Conservation (phyloP, 2,113 vertebrate species). For the Myrmophylax atrothorax region DNA sequence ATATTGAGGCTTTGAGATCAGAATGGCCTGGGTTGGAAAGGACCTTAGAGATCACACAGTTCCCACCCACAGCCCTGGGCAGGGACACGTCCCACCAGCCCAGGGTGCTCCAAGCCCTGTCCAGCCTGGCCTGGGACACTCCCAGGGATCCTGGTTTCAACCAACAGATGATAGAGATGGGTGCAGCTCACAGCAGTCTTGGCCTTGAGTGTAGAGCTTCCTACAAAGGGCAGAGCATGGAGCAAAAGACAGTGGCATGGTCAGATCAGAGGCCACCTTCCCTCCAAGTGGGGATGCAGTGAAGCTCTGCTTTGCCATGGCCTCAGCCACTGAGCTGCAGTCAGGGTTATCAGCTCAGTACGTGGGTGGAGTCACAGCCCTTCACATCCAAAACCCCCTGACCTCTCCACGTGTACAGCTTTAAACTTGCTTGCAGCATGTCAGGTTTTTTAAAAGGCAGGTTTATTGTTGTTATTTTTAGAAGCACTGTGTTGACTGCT, state of each 20-base stretch:
- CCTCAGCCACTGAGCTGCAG: background rate
- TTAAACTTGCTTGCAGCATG: background rate
- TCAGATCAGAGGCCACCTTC: background rate
- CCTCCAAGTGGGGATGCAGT: background rate
- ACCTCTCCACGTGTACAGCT: background rate
- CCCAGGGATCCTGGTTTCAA: background rate
- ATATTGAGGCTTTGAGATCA: background rate
- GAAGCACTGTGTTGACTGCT: background rate
- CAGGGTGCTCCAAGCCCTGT: background rate
- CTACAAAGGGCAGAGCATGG: background rate
- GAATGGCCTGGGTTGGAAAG: background rate
- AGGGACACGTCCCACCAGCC: background rate
- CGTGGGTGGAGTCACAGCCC: background rate
- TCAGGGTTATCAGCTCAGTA: background rate
- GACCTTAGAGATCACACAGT: no score
- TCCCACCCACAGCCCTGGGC: background rate
- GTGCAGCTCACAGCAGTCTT: background rate
- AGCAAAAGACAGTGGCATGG: background rate
- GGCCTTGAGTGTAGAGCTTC: background rate
- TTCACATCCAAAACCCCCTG: background rate
- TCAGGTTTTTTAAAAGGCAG: background rate
- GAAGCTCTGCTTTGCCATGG: background rate
- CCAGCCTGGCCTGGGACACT: background rate
- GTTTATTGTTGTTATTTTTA: background rate
- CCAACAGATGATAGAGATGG: fast-evolving